Conservation (phyloP, 2,113 vertebrate genomes). For the Dicentrarchus labrax region DNA sequence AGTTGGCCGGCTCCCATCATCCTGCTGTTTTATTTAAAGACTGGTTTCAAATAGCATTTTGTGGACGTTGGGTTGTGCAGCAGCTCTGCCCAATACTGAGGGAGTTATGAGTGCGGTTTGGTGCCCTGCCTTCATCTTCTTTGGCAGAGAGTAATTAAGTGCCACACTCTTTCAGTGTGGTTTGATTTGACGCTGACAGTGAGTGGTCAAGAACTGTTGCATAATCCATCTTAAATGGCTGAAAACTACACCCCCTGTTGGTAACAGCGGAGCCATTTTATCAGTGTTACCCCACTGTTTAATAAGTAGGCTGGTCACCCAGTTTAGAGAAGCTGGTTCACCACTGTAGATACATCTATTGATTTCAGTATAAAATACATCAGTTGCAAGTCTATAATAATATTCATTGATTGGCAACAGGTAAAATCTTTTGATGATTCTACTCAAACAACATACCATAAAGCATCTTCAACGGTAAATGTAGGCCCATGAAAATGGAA, state of each 20-base stretch:
- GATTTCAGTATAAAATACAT: not conserved
- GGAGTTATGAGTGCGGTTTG: slow-evolving; percentile 73
- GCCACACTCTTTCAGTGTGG: slow-evolving; percentile 42
- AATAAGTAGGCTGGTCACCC: not conserved
- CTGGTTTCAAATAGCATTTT: slow-evolving; percentile 67
- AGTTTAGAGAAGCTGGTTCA: not conserved
- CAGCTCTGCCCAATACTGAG: slow-evolving; percentile 37
- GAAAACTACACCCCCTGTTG: slow-evolving; percentile 51
- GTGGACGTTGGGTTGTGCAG: slow-evolving; percentile 44
- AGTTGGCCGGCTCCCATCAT: slow-evolving; percentile 34
- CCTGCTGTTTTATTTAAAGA: slow-evolving; percentile 69
- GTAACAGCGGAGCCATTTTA: not conserved
- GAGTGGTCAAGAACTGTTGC: slow-evolving; percentile 20
- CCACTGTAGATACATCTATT: not conserved
- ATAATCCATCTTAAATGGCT: slow-evolving; percentile 25
- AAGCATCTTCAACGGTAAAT: not conserved
- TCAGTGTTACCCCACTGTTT: not conserved
- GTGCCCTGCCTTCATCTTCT: slow-evolving; percentile 58
- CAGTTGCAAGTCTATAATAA: not conserved
- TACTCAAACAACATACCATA: not conserved
- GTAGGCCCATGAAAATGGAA: not conserved
- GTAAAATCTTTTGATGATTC: not conserved
- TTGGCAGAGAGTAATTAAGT: slow-evolving; percentile 61
- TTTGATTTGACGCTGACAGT: slow-evolving; percentile 12
- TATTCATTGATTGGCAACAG: not conserved